Evolutionary conservation across 2,797 vertebrate species (phyloP), one percentile per base, ranked within the genome.

Genomic region (Mergus octosetaceus): DNA sequence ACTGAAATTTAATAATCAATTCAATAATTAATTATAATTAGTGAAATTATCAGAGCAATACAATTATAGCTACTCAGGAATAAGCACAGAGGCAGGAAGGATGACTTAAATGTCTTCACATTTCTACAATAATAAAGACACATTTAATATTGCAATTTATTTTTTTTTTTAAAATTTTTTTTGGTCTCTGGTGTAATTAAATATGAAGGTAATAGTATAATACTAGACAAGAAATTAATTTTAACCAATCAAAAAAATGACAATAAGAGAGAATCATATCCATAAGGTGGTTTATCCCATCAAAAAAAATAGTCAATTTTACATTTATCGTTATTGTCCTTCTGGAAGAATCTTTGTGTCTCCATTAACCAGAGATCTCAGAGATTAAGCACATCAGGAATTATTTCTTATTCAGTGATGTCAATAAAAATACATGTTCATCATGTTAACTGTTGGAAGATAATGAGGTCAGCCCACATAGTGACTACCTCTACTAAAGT

Each of bases 21-120:
- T 88, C 45, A 94, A 85, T 20, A 1, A 51, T 51, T 81, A 94
- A 90, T 93, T 95, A 62, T 45, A 94, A 65, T 93, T 81, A 90
- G 53, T 41, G n/a, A 80, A 85, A 77, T 87, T 65, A 53, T 85
- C 79, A 83, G 43, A 89, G 53, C 9, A 57, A 61, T 28, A 51
- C 28, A 61, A 36, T 3, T 51, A 57, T n/a, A 51, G n/a, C 17
- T 51, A 75, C 69, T 94, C 43, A 56, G 62, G 51, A 27, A 28
- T 25, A 72, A 87, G 41, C 13, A 49, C 36, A 41, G 28, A 34
- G 41, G 54, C 57, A 54, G 75, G 85, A 79, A 51, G 79, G 20
- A 54, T 27, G 6, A 68, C 49, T 83, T 85, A 72, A 49, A 7
- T 27, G 7, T 74, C 45, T 85, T 85, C 75, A 49, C 7, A 68